A percentile compares a stretch with the other conserved stretches of the same genome.
These are phyloP conservation scores for Rallus limicola DNA, from an alignment of 2,113 vertebrate genomes.

Conservation along the genomic window DNA sequence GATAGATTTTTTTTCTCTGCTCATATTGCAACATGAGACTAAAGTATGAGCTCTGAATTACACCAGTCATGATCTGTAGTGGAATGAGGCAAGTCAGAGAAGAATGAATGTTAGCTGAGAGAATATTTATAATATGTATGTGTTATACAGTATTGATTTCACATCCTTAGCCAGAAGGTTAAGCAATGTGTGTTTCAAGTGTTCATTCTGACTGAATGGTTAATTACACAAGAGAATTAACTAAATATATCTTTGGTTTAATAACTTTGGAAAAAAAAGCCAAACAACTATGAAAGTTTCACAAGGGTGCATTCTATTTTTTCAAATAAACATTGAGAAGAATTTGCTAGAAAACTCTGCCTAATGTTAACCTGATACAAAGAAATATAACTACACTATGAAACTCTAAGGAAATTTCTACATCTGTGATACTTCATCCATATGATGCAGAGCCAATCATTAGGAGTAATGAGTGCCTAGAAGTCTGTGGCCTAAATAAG, in stretches of 20 bases:
- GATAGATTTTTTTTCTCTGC: background rate
- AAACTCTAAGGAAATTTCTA: background rate
- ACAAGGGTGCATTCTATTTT: background rate
- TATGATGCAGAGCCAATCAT: background rate
- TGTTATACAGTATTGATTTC: constrained; percentile 23
- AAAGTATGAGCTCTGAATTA: constrained; percentile 16
- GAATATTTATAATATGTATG: background rate
- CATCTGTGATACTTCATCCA: background rate
- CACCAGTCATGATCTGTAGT: constrained; percentile 6
- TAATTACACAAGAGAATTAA: background rate
- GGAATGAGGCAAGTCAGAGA: constrained; percentile 26
- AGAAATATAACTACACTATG: background rate
- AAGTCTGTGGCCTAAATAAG: background rate
- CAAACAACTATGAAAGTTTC: background rate
- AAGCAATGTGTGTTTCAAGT: background rate
- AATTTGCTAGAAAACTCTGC: background rate
- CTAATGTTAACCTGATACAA: background rate
- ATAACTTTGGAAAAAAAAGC: background rate
- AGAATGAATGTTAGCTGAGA: constrained; percentile 5
- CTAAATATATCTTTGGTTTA: background rate
- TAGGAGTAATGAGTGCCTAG: background rate
- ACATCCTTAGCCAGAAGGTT: background rate
- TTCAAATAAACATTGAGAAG: background rate
- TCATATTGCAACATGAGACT: constrained; percentile 12
- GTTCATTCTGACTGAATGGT: constrained; percentile 14